These are phyloP conservation scores for Napeogenes sylphis DNA, from an alignment of 2,888 invertebrate genomes.

Conservation along the genomic window DNA sequence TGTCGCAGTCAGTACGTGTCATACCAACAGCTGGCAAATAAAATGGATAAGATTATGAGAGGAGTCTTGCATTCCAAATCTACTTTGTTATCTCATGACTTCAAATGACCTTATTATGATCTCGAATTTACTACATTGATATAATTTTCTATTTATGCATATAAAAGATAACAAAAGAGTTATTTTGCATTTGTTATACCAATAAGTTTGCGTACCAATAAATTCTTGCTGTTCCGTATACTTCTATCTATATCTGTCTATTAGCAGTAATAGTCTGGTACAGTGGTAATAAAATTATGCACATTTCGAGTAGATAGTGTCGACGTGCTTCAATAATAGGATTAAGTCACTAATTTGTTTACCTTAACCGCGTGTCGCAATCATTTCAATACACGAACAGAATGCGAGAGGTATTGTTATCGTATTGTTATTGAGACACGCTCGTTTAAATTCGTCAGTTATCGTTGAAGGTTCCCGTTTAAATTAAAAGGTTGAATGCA, in stretches of 20 bases:
- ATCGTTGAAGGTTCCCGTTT: slow-evolving; percentile 1
- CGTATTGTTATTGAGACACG: slow-evolving; percentile 20
- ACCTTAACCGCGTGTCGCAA: slow-evolving; percentile 27
- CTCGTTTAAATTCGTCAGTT: not conserved
- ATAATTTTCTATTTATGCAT: no score
- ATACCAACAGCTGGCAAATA: slow-evolving; percentile 20
- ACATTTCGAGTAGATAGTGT: slow-evolving; percentile 22
- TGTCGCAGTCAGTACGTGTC: slow-evolving; percentile 21
- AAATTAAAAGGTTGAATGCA: not conserved
- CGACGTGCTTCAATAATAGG: slow-evolving; percentile 28
- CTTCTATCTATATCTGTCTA: no score
- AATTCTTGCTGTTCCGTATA: no score
- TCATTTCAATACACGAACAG: slow-evolving; percentile 25
- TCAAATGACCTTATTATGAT: no score
- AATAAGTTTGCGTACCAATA: no score
- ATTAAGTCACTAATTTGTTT: slow-evolving; percentile 28
- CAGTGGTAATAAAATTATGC: slow-evolving; percentile 41
- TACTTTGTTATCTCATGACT: no score
- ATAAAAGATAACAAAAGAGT: no score
- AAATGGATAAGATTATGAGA: slow-evolving; percentile 9
- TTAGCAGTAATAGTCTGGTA: not conserved
- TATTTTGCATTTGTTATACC: no score
- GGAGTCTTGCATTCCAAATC: not conserved
- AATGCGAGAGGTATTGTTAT: slow-evolving; percentile 27
- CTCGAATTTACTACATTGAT: no score